Conservation (phyloP, 1,140 invertebrate genomes). For the Phortica variegata region DNA sequence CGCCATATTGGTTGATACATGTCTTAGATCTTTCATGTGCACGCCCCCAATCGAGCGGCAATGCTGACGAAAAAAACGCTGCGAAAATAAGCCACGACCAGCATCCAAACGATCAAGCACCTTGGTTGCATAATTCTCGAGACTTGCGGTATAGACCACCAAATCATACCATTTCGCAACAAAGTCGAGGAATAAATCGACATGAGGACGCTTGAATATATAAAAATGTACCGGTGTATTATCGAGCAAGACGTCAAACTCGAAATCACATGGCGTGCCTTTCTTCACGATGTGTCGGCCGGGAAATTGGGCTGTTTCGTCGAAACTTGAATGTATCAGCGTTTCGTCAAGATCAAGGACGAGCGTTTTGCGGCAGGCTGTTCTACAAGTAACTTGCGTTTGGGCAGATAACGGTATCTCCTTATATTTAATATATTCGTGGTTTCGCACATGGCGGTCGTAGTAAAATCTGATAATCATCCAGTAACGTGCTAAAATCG, state of each 20-base stretch:
- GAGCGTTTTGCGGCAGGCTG: conserved; percentile 22
- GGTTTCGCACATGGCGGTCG: too few relatives aligned
- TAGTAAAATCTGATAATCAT: too few relatives aligned
- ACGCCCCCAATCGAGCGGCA: neutral
- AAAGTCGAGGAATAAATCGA: conserved; percentile 25
- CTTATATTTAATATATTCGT: neutral
- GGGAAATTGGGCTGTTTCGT: conserved; percentile 15
- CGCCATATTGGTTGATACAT: neutral
- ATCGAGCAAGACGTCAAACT: neutral
- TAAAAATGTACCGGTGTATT: conserved; percentile 14
- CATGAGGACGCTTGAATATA: conserved; percentile 34
- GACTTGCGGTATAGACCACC: conserved; percentile 23
- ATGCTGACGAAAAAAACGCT: neutral
- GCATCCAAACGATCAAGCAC: neutral
- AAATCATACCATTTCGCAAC: conserved; percentile 37
- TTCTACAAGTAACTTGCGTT: neutral
- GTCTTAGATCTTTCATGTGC: neutral
- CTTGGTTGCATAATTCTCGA: neutral
- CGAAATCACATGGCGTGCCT: conserved; percentile 23
- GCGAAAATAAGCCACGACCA: neutral
- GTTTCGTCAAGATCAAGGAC: conserved; percentile 39
- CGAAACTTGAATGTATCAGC: conserved; percentile 36
- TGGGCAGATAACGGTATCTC: conserved; percentile 13
- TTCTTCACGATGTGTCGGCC: conserved; percentile 14
- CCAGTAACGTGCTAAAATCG: too few relatives aligned